Conservation (phyloP, 23 tunicate genomes). For the Oikopleura albicans region DNA sequence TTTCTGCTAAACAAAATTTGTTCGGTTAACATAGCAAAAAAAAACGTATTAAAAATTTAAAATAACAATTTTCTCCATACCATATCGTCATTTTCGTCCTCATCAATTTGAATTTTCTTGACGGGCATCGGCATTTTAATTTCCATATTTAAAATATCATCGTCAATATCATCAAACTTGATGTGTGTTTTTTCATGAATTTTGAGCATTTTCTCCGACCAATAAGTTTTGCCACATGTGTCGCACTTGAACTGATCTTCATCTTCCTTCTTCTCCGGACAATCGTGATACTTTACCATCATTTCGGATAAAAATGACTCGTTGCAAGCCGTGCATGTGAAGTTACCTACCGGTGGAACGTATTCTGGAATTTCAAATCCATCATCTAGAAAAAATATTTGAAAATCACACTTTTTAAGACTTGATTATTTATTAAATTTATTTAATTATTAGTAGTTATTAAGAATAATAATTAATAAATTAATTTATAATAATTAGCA, state of each 20-base stretch:
- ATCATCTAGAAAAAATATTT: too few species aligned
- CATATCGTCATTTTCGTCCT: not conserved
- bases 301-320: not conserved
- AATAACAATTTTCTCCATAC: too few species aligned
- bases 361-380: too few species aligned
- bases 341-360: too few species aligned
- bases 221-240: conserved; percentile 1
- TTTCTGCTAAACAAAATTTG: too few species aligned
- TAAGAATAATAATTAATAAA: too few species aligned
- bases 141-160: not conserved
- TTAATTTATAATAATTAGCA: too few species aligned
- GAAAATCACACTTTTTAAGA: too few species aligned
- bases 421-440: too few species aligned
- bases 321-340: not conserved
- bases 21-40: too few species aligned
- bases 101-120: not conserved
- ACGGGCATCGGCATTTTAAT: conserved; percentile 3
- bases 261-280: conserved; percentile 7
- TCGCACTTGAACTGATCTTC: not conserved
- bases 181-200: not conserved
- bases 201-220: conserved; percentile 13
- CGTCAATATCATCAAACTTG: not conserved
- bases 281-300: conserved; percentile 3
- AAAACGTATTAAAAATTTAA: too few species aligned
- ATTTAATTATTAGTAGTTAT: too few species aligned